A percentile compares a stretch with the other conserved stretches of the same genome.
Conservation (phyloP, 2,113 vertebrate genomes). For the Nycticebus coucang region DNA sequence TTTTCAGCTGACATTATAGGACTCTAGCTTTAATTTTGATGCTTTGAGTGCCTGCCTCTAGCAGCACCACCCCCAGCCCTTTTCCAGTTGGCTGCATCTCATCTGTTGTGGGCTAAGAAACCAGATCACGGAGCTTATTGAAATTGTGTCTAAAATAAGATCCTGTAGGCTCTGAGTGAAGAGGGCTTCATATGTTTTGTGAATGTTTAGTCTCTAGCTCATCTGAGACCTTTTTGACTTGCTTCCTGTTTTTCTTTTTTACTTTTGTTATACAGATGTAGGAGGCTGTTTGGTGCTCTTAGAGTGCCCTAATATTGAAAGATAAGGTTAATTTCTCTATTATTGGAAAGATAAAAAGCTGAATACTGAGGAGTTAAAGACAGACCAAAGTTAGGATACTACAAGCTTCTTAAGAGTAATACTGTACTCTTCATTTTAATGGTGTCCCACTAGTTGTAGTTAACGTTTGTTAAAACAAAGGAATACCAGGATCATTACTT, state of each 20-base stretch:
- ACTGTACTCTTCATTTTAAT: slow-evolving; percentile 48
- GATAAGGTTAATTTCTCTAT: slow-evolving; percentile 48
- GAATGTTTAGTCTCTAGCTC: slow-evolving; percentile 61
- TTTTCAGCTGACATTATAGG: slow-evolving; percentile 63
- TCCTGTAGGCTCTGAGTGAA: slow-evolving; percentile 69
- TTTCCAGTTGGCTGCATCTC: slow-evolving; percentile 72
- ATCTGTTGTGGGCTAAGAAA: slow-evolving; percentile 76
- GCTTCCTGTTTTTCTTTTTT: slow-evolving; percentile 71
- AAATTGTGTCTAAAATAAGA: slow-evolving; percentile 80
- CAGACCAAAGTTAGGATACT: slow-evolving; percentile 39
- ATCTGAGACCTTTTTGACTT: slow-evolving; percentile 61
- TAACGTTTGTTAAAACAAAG: slow-evolving; percentile 31
- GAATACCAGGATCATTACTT: neutral
- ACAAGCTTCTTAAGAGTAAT: slow-evolving; percentile 20
- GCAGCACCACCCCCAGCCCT: slow-evolving; percentile 63
- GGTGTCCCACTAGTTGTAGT: slow-evolving; percentile 13
- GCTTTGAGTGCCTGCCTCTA: slow-evolving; percentile 58
- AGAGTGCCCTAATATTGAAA: slow-evolving; percentile 30
- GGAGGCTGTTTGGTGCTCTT: slow-evolving; percentile 37
- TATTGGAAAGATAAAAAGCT: slow-evolving; percentile 16
- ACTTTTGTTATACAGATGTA: slow-evolving; percentile 33
- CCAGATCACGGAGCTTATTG: slow-evolving; percentile 75
- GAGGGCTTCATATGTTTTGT: slow-evolving; percentile 64
- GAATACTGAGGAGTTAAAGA: slow-evolving; percentile 27
- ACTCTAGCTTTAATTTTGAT: slow-evolving; percentile 71